These are phyloP conservation scores for Adrianichthys oophorus DNA, from an alignment of 2,797 vertebrate species.

Conservation along the genomic window DNA sequence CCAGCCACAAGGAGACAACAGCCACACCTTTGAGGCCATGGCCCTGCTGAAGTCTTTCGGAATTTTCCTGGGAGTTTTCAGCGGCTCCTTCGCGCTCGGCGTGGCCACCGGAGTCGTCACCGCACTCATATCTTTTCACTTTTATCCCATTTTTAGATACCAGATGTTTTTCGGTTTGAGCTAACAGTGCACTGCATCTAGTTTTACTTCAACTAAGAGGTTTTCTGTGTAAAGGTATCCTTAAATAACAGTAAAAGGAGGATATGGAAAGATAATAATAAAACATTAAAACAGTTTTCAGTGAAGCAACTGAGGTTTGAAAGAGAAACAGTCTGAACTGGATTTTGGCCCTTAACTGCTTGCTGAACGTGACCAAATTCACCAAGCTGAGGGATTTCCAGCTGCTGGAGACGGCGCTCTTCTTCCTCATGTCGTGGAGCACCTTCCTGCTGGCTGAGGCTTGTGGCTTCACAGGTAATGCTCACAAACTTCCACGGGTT, in stretches of 20 bases:
- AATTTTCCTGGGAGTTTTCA: constrained; percentile 95
- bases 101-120: constrained; percentile 93
- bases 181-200: neutral
- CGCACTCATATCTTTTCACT: constrained; percentile 91
- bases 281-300: neutral
- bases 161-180: neutral
- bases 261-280: no score
- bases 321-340: neutral
- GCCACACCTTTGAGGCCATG: constrained; percentile 91
- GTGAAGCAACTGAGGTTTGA: neutral
- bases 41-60: constrained; percentile 95
- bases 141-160: neutral
- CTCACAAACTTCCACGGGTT: constrained; percentile 9
- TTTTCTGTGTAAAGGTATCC: no score
- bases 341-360: constrained; percentile 60
- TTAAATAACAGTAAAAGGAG: no score
- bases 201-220: neutral
- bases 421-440: constrained; percentile 99
- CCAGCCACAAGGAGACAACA: constrained; percentile 93
- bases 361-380: constrained; percentile 92
- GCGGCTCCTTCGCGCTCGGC: constrained; percentile 94
- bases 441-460: constrained; percentile 96
- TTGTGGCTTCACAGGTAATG: constrained; percentile 92
- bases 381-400: constrained; percentile 95
- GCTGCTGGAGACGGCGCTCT: constrained; percentile 92